Base-by-base conservation (phyloP, 2,113 vertebrate genomes). In the Dasyornis broadbenti region DNA sequence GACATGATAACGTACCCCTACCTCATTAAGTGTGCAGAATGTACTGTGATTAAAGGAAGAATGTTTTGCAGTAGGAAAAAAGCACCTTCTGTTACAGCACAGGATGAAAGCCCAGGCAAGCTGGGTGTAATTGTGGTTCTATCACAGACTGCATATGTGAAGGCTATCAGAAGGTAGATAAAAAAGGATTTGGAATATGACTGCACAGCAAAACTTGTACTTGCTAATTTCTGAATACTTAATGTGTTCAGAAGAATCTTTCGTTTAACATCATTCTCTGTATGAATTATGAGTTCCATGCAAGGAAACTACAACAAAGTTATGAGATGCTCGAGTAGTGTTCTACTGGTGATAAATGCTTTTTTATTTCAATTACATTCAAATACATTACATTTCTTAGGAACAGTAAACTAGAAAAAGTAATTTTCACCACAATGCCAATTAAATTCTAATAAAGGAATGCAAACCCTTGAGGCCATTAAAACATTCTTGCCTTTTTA, bases 11-110 rank as follows among this genome's bases (percentile, higher is more conserved):
- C 73, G 66, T 90, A 93, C 54, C 82, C 54, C 71, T 95, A 86
- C 68, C 87, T 95, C 92, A 96, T 97, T 95, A 96, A 88, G 47
- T 49, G 71, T 85, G 82, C 82, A 77, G 91, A 91, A 93, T 44
- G n/a, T 72, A 52, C 87, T 90, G 85, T 96, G 90, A 96, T 95
- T 97, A 95, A 95, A 91, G 89, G 84, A 72, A 91, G 71, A 91
- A 64, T 90, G 50, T 73, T 95, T 84, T 97, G 91, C 87, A 86
- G 94, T n/a, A 80, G 61, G 81, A 56, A 91, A 94, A 96, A 96
- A 94, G 66, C 56, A 91, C 94, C 91, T 90, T 95, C 94, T 95
- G 94, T 92, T 95, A 82, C 31, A 42, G 64, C 42, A 52, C 39
- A 86, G 78, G 91, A 95, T 96, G 71, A 95, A 96, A 96, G 91